Evolutionary conservation across 2,797 vertebrate genomes (phyloP), one percentile per base, ranked within the genome.

Genomic region (Ataeniobius toweri): DNA sequence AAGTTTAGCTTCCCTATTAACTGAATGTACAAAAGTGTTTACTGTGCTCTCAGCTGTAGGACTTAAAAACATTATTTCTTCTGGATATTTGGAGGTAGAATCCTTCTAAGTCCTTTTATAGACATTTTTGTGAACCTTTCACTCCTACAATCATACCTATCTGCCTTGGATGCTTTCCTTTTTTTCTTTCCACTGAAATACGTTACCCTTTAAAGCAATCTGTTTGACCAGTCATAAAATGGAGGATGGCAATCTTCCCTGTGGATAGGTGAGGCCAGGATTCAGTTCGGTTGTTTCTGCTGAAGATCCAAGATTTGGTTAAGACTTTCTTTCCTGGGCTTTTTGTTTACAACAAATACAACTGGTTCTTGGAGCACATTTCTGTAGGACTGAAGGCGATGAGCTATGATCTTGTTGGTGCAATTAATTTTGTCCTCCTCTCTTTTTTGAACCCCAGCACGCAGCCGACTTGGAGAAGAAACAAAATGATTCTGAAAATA

Each of bases 391-490:
- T 58, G 12, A 55, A 58, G 16, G 61, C 14, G 28, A 44, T 80
- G 59, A 76, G 41, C 53, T 46, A 1, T 74, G 26, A 50, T 80
- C 26, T 22, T 16, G 13, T 55, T 63, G 22, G 48, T 59, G 20
- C 65, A 5, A 71, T 77, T 71, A 8, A 71, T 58, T 13, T 53
- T 20, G 22, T 58, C 20, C 36, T 68, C 5, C 59, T 39, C 20
- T 79, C 22, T 78, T 44, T 51, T 18, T 79, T 68, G 74, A 46
- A 58, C 85, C 77, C 26, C 92, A 99, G 98, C 98, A 99, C 80
- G 98, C 98, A 0, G 98, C 98, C 1, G 98, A 99, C 92, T 79
- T 99, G 95, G 98, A 99, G 79, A 99, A 99, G 95, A 99, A 99
- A 81, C 98, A 99, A 83, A 99, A 99, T 0, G 98, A 99, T 86